These are phyloP conservation scores for Ischnura elegans DNA, from an alignment of 2,888 invertebrate genomes.

Conservation along the genomic window DNA sequence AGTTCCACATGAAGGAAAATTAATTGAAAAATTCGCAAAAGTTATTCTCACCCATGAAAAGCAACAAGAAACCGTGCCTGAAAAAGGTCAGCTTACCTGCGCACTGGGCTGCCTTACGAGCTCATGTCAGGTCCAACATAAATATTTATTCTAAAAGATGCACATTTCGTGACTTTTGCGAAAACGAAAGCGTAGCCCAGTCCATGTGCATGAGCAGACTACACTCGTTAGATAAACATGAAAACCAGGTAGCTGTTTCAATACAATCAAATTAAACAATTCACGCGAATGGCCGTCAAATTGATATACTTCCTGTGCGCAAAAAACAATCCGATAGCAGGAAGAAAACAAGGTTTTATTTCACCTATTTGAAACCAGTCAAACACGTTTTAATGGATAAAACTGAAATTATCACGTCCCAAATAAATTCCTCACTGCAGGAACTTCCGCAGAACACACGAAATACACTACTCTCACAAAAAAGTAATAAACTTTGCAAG, in stretches of 20 bases:
- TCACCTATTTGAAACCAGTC: neutral
- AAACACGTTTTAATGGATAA: neutral
- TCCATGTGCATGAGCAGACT: neutral
- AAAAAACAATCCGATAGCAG: neutral
- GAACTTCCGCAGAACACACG: neutral
- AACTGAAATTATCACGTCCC: neutral
- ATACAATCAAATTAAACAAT: neutral
- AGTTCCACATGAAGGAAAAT: no score
- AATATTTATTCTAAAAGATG: neutral
- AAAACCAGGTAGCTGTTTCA: neutral
- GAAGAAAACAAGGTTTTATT: neutral
- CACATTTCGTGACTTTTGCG: neutral
- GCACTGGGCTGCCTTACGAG: neutral
- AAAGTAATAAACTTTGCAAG: neutral
- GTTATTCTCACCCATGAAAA: no score
- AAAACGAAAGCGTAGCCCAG: neutral
- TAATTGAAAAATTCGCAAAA: no score
- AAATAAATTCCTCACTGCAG: neutral
- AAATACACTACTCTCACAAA: neutral
- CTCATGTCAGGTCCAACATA: neutral
- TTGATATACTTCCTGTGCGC: neutral
- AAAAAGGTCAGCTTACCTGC: neutral
- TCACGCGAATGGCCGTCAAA: neutral
- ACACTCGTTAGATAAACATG: neutral
- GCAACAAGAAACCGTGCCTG: no score